Evolutionary conservation across 2,797 vertebrate genomes (phyloP).

Genomic region (Graptemys geographica): DNA sequence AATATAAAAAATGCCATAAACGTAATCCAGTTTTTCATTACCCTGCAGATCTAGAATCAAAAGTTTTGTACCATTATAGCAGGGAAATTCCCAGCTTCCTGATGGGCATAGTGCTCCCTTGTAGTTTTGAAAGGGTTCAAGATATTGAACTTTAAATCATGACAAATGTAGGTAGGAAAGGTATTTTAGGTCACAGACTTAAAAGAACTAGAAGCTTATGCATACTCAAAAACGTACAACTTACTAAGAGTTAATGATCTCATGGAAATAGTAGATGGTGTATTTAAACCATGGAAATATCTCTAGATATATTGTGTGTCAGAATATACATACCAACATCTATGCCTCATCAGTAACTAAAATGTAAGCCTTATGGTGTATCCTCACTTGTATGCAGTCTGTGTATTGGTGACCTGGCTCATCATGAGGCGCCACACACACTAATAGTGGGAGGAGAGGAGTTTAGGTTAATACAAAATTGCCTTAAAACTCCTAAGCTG

Average conservation of each 20-base stretch:
- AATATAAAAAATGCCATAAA: neutral
- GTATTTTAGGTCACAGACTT: neutral
- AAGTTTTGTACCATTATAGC: neutral
- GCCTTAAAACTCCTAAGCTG: conserved; percentile 71
- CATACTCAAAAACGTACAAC: neutral
- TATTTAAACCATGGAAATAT: neutral
- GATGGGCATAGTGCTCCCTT: neutral
- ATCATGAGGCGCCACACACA: conserved; percentile 68
- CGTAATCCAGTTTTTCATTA: conserved; percentile 6
- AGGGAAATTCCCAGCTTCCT: neutral
- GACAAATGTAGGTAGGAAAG: neutral
- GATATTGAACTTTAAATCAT: neutral
- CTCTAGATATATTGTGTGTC: neutral
- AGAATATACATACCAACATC: neutral
- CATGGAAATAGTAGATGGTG: neutral
- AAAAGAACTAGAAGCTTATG: neutral
- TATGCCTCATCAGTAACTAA: neutral
- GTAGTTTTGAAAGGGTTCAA: accelerated
- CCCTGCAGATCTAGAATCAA: neutral
- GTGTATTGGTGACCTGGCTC: conserved; percentile 26
- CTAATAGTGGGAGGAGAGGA: conserved; percentile 46
- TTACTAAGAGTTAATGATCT: neutral
- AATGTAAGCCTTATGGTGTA: neutral
- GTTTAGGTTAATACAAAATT: conserved; percentile 75
- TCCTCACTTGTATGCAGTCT: neutral